These are phyloP conservation scores for Illadopsis cleaveri DNA, from an alignment of 2,113 vertebrate species.

Conservation along the genomic window DNA sequence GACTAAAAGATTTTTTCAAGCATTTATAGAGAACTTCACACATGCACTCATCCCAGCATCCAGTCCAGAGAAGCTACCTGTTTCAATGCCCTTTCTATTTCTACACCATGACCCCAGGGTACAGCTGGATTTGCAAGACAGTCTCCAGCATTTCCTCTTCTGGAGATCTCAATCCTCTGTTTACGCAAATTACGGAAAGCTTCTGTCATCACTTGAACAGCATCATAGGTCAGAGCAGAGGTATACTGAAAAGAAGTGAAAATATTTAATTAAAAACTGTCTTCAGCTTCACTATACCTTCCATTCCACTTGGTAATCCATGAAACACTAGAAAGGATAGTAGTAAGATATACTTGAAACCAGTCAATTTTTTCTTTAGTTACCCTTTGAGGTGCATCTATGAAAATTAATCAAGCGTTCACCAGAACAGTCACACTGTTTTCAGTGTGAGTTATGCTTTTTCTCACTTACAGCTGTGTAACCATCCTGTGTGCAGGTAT, in stretches of 20 bases:
- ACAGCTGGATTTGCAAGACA: slow-evolving; percentile 97
- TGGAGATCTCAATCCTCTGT: slow-evolving; percentile 93
- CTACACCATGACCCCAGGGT: slow-evolving; percentile 96
- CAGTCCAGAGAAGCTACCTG: slow-evolving; percentile 78
- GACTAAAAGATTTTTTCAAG: not conserved
- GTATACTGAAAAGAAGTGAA: slow-evolving; percentile 86
- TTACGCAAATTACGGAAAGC: slow-evolving; percentile 95
- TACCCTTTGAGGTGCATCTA: not conserved
- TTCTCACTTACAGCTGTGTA: not conserved
- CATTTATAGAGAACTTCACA: not conserved
- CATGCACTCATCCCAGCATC: not conserved
- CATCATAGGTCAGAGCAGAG: slow-evolving; percentile 95
- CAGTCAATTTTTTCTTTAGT: not conserved
- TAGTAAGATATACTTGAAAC: not conserved
- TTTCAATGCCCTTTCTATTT: slow-evolving; percentile 97
- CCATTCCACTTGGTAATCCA: not conserved
- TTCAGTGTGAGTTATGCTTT: not conserved
- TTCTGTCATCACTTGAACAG: slow-evolving; percentile 98
- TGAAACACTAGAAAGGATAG: not conserved
- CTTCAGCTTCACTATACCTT: not conserved
- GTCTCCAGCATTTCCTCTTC: slow-evolving; percentile 94
- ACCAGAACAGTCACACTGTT: not conserved
- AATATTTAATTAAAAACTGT: not conserved
- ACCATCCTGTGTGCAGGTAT: not conserved
- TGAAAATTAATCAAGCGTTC: not conserved